Conservation (phyloP, 2,113 vertebrate species). For the Lasiurus cinereus region DNA sequence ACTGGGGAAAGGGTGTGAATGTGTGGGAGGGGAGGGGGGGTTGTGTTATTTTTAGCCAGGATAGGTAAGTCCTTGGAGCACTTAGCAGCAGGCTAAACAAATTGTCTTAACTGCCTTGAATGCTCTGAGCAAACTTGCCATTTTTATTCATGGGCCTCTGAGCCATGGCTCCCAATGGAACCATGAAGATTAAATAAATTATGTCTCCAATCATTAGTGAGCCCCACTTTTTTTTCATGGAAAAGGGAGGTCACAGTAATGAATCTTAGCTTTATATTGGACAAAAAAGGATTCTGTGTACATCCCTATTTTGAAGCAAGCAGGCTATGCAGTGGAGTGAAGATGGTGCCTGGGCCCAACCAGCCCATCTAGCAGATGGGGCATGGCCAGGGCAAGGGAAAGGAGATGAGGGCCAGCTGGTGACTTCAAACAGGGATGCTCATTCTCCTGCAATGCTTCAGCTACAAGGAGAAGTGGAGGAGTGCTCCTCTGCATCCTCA, state of each 20-base stretch:
- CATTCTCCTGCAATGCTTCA: background rate
- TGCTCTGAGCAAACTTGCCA: conserved; percentile 73
- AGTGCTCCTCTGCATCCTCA: background rate
- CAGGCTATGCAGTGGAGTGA: background rate
- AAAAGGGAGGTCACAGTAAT: background rate
- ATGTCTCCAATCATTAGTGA: conserved; percentile 81
- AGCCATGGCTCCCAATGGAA: conserved; percentile 78
- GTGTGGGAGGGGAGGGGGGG: too few species aligned
- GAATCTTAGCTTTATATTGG: background rate
- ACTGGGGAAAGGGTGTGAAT: background rate
- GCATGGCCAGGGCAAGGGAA: background rate
- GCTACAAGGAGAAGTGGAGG: background rate
- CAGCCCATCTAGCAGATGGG: background rate
- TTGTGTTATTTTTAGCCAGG: background rate
- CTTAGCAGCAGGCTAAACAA: conserved; percentile 70
- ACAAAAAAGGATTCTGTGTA: background rate
- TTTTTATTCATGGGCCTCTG: conserved; percentile 83
- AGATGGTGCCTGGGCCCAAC: background rate
- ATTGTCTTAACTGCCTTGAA: conserved; percentile 78
- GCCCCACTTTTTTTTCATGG: background rate
- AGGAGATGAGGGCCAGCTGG: too few species aligned
- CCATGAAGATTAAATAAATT: conserved; percentile 85
- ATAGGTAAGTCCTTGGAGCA: conserved; percentile 42
- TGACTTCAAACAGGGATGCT: background rate
- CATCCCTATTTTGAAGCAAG: background rate